These are phyloP conservation scores for Schizopygopsis pylzovi DNA, from an alignment of 2,797 vertebrate genomes.

Conservation along the genomic window DNA sequence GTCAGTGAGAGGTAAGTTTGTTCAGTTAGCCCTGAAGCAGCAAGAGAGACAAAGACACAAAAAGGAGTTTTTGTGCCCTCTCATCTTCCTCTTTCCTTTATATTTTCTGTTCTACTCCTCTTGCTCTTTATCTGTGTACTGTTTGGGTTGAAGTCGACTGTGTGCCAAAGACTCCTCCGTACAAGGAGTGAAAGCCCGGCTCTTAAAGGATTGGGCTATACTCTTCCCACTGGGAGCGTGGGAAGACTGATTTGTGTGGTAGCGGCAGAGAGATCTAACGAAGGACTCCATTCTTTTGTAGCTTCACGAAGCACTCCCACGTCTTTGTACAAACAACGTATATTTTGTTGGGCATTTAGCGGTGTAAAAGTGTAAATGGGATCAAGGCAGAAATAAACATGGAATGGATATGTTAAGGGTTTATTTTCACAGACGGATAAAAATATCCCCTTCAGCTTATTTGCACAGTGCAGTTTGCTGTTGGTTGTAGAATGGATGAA, in stretches of 20 bases:
- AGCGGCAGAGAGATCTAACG: not conserved
- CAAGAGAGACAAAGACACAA: conserved; percentile 21
- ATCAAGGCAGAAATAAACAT: conserved; percentile 24
- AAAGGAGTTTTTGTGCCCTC: conserved; percentile 7
- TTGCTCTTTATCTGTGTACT: conserved; percentile 20
- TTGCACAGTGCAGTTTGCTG: not conserved
- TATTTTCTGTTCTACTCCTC: not conserved
- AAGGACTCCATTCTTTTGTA: conserved; percentile 29
- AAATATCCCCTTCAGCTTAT: conserved; percentile 6
- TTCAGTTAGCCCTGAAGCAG: conserved; percentile 21
- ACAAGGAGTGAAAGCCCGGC: not conserved
- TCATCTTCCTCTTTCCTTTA: conserved; percentile 13
- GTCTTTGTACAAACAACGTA: conserved; percentile 13
- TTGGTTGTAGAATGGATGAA: not conserved
- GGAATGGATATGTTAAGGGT: conserved; percentile 2
- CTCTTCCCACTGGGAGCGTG: conserved; percentile 37
- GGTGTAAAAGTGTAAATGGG: conserved; percentile 26
- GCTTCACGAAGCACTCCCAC: conserved; percentile 46
- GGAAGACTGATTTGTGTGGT: conserved; percentile 33
- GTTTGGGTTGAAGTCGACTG: conserved; percentile 32
- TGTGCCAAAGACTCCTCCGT: conserved; percentile 33
- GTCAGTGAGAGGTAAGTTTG: conserved; percentile 38
- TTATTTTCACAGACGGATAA: conserved; percentile 7
- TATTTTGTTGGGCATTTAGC: conserved; percentile 19
- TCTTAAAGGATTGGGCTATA: conserved; percentile 8